Conservation (phyloP, 2,113 vertebrate genomes). For the Butorides virescens region DNA sequence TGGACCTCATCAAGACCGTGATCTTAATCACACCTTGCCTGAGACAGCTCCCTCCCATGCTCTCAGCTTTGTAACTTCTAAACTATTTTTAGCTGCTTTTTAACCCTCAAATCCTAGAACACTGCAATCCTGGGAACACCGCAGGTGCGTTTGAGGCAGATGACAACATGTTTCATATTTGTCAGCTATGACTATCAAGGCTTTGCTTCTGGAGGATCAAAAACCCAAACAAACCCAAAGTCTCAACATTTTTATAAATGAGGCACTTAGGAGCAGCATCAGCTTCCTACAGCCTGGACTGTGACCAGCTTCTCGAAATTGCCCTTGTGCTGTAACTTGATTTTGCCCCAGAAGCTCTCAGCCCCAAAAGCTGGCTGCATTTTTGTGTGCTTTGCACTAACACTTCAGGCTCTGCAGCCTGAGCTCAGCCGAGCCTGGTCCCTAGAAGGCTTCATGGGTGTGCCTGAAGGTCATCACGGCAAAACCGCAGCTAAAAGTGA, state of each 20-base stretch:
- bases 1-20: background rate
- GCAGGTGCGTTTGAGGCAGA: background rate
- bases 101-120: background rate
- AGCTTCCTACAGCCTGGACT: background rate
- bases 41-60: background rate
- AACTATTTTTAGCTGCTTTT: background rate
- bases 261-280: background rate
- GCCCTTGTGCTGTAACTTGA: background rate
- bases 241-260: background rate
- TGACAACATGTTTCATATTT: background rate
- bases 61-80: background rate
- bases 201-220: background rate
- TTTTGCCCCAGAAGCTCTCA: background rate
- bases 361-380: background rate
- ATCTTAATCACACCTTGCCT: background rate
- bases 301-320: background rate
- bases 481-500: background rate
- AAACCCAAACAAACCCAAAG: background rate
- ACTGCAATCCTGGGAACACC: background rate
- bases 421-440: background rate
- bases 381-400: background rate
- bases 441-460: background rate
- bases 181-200: background rate
- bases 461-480: background rate
- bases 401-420: background rate